phyloP scores from a whole-genome alignment of 2,113 vertebrate genomes.

The Petaurus breviceps region DNA sequence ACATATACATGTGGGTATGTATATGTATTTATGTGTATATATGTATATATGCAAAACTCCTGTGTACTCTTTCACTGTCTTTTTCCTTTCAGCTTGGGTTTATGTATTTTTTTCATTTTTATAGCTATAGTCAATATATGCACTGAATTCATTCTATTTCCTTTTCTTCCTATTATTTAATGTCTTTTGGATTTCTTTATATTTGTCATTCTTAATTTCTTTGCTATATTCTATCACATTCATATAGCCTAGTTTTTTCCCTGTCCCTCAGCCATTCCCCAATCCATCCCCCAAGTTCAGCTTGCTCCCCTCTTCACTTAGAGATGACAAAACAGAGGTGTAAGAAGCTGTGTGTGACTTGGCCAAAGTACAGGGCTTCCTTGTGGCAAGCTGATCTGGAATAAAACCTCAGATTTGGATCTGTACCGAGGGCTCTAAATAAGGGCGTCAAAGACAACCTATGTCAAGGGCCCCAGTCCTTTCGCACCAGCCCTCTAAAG shows the following conservation, averaged over 20 bases:
- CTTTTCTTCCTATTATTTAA: not conserved
- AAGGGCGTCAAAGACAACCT: not conserved
- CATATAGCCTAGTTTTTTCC: not conserved
- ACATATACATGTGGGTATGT: not conserved
- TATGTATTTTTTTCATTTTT: not conserved
- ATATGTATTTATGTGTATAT: not conserved
- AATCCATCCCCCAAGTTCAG: not conserved
- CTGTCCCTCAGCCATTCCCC: too few relatives aligned
- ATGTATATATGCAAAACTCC: not conserved
- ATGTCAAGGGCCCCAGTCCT: not conserved
- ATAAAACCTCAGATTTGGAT: not conserved
- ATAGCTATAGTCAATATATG: not conserved
- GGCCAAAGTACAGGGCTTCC: not conserved
- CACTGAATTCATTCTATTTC: not conserved
- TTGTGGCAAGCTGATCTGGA: not conserved
- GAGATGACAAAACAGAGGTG: not conserved
- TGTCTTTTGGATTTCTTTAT: not conserved
- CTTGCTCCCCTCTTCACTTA: not conserved
- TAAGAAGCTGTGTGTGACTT: not conserved
- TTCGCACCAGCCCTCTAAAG: not conserved
- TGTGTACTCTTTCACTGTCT: conserved; percentile 44
- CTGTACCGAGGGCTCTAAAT: not conserved
- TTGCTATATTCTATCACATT: not conserved
- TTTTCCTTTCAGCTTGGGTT: not conserved
- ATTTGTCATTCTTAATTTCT: not conserved